These are phyloP conservation scores for Ceriagrion tenellum DNA, from an alignment of 2,888 invertebrate species.

Conservation along the genomic window DNA sequence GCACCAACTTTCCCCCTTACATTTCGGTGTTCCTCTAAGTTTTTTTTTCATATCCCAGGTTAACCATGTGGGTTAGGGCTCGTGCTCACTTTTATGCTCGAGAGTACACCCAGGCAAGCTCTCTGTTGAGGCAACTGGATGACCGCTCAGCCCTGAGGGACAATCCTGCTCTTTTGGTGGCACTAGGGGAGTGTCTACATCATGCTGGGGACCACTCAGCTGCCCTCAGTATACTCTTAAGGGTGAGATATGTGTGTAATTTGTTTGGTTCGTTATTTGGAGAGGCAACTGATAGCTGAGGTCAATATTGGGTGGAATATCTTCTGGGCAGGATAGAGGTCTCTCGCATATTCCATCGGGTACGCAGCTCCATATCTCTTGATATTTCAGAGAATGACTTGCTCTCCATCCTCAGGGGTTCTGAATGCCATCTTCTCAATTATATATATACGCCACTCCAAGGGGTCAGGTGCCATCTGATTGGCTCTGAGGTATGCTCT, in stretches of 20 bases:
- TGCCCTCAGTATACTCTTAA: constrained; percentile 81
- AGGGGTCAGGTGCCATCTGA: too few relatives aligned
- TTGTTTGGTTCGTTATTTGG: not conserved
- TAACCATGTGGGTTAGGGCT: constrained; percentile 78
- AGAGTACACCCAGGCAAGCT: constrained; percentile 85
- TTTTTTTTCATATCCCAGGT: constrained; percentile 74
- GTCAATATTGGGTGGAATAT: too few relatives aligned
- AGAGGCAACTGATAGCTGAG: too few relatives aligned
- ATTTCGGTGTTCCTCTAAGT: not conserved
- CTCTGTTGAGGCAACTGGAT: constrained; percentile 84
- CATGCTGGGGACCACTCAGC: constrained; percentile 85
- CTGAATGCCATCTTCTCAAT: too few relatives aligned
- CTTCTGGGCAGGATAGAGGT: too few relatives aligned
- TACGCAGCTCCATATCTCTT: too few relatives aligned
- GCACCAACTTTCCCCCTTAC: too few relatives aligned
- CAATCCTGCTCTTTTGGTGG: constrained; percentile 84
- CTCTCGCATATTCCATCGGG: too few relatives aligned
- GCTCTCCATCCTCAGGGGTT: too few relatives aligned
- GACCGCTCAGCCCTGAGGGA: constrained; percentile 83
- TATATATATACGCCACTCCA: too few relatives aligned
- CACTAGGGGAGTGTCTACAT: constrained; percentile 87
- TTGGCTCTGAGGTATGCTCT: too few relatives aligned
- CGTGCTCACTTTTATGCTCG: constrained; percentile 82
- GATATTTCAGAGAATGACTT: too few relatives aligned
- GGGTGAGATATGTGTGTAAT: constrained; percentile 64